Percentiles rank a stretch among this genome's conserved stretches.
These are phyloP conservation scores for Acromyrmex charruanus DNA, from an alignment of 1,140 invertebrate species.

Conservation along the genomic window DNA sequence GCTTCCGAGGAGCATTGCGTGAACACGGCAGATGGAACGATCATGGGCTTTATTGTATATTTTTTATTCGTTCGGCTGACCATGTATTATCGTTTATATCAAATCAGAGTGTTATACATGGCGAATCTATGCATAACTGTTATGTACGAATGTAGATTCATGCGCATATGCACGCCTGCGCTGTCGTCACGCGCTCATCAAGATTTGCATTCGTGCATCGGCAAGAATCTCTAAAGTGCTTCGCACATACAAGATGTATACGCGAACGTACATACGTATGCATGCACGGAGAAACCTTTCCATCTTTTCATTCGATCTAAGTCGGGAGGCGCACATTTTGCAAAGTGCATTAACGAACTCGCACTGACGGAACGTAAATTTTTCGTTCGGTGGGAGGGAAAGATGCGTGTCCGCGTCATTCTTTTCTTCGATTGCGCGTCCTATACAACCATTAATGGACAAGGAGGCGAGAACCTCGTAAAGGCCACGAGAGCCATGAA, in stretches of 20 bases:
- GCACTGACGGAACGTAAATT: neutral
- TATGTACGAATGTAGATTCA: constrained; percentile 39
- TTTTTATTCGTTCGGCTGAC: neutral
- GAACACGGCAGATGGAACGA: neutral
- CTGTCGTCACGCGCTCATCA: constrained; percentile 17
- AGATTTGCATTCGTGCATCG: constrained; percentile 54
- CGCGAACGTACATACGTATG: too few relatives aligned
- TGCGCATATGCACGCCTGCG: constrained; percentile 5
- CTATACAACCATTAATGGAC: neutral
- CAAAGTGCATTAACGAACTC: constrained; percentile 42
- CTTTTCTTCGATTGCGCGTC: neutral
- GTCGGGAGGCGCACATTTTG: constrained; percentile 33
- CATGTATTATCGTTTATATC: constrained; percentile 42
- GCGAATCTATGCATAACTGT: constrained; percentile 37
- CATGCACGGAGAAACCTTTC: neutral
- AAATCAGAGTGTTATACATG: neutral
- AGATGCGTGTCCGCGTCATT: neutral
- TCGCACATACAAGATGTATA: neutral
- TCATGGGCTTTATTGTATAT: neutral
- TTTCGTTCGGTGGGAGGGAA: neutral
- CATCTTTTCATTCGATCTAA: constrained; percentile 52
- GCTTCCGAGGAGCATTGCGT: neutral
- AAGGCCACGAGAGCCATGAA: too few relatives aligned
- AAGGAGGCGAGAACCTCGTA: too few relatives aligned
- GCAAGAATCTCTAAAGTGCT: constrained; percentile 45